Evolutionary conservation across 30 jellyfish, hydroid and myxozoan genomes (phyloP), one percentile per base, ranked within the genome.

Genomic region (Aurelia sp.): DNA sequence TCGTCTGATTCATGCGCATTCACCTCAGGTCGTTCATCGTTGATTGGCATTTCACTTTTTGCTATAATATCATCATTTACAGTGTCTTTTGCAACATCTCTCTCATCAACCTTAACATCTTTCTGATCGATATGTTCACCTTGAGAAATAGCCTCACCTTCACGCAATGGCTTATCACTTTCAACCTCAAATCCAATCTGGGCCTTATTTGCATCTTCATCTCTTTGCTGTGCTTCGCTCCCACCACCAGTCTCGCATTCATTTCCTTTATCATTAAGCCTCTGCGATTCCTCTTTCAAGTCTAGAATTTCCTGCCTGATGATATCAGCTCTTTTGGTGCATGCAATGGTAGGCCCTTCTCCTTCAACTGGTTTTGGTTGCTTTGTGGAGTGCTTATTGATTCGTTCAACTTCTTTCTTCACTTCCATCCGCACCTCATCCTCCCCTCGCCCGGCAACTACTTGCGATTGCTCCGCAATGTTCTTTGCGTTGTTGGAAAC

Each of bases 241-340:
- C 20, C 82, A 13, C 4, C 13, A 31, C 20, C 72, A 33, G 22
- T 35, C 72, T 41, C 40, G n/a, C 16, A 60, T 17, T 67, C 76
- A 50, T 41, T 48, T 40, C 57, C 91, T 31, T 66, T 61, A 21
- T 33, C 67, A 58, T 51, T 81, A 2, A 48, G 71, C 64, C 81
- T 82, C 48, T 82, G 92, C 24, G 92, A 82, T 31, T 82, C 92
- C 55, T 76, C 87, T 48, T 82, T 82, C 69, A 82, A 51, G 67
- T 82, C 72, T 73, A 24, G 10, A 0, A 82, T 82, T 22, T 82
- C 92, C 47, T 67, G 85, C 77, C 92, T 82, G 20, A 82, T 82
- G 10, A 67, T 82, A 70, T 82, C 92, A 5, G 92, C 92, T 44
- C 72, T 82, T 55, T 82, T 53, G n/a, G 92, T 63, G 24, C 79